Percentiles rank a stretch among this genome's conserved stretches.
Conservation (phyloP, 1,140 invertebrate genomes). For the Brachionus asplanchnoidis region DNA sequence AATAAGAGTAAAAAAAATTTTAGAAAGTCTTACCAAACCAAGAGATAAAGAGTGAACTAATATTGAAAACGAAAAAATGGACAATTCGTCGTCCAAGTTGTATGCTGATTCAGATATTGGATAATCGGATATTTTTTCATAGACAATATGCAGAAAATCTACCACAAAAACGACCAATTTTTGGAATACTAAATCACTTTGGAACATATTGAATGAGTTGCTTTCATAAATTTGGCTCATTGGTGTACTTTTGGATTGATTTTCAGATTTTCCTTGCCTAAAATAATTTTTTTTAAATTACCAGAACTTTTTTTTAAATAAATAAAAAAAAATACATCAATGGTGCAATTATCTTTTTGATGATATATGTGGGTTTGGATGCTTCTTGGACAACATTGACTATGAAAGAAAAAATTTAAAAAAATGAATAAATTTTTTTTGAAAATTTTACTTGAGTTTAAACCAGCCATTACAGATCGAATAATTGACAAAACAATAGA, state of each 20-base stretch:
- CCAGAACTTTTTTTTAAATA: neutral
- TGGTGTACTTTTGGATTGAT: neutral
- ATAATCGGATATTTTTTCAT: constrained; percentile 28
- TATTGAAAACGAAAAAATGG: constrained; percentile 11
- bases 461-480: neutral
- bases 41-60: neutral
- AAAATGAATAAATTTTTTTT: too few relatives aligned
- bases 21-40: neutral
- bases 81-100: neutral
- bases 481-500: constrained; percentile 28
- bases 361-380: neutral
- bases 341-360: constrained; percentile 24
- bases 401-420: neutral
- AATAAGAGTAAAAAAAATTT: neutral
- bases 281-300: neutral
- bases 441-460: constrained; percentile 30
- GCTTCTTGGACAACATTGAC: neutral
- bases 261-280: neutral
- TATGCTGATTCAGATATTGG: neutral
- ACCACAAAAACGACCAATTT: constrained; percentile 31
- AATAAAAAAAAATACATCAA: neutral
- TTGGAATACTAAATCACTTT: constrained; percentile 21
- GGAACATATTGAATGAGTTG: neutral
- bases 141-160: constrained; percentile 14
- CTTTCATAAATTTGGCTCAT: neutral